Percentiles rank a stretch among this genome's conserved stretches.
Conservation (phyloP, 2,113 vertebrate species). For the Peromyscus leucopus region DNA sequence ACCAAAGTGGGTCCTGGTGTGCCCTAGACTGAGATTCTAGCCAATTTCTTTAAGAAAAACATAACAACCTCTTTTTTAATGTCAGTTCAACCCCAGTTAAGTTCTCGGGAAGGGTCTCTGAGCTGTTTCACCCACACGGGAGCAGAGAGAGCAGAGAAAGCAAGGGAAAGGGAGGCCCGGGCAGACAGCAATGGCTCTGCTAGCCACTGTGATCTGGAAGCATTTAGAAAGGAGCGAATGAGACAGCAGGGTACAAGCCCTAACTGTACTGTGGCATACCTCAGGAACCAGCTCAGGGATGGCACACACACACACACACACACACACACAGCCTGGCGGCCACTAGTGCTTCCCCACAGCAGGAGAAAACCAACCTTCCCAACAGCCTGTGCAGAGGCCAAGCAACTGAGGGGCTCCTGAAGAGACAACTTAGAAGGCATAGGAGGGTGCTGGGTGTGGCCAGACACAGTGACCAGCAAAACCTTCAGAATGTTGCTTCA, state of each 20-base stretch:
- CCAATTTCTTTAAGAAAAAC: slow-evolving; percentile 44
- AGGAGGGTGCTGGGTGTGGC: background rate
- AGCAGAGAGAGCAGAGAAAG: background rate
- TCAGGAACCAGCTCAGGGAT: slow-evolving; percentile 45
- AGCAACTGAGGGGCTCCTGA: background rate
- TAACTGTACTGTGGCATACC: slow-evolving; percentile 36
- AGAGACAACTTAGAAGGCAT: slow-evolving; percentile 40
- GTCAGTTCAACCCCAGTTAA: background rate
- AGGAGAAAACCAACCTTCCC: slow-evolving; percentile 53
- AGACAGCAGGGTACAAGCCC: slow-evolving; percentile 14
- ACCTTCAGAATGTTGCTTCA: slow-evolving; percentile 48
- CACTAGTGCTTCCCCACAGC: slow-evolving; percentile 54
- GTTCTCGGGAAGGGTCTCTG: background rate
- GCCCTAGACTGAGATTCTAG: slow-evolving; percentile 14
- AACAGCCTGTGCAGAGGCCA: slow-evolving; percentile 38
- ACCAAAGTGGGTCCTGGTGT: background rate
- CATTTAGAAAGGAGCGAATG: background rate
- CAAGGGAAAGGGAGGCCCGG: background rate
- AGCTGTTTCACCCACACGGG: background rate
- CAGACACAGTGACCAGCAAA: slow-evolving; percentile 50
- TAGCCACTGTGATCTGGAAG: background rate
- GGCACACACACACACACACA: too few relatives aligned
- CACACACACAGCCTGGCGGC: background rate
- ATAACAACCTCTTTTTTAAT: slow-evolving; percentile 36
- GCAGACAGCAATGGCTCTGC: background rate